Base-by-base conservation (phyloP, 2,797 vertebrate genomes). In the Bradypodion ventrale region DNA sequence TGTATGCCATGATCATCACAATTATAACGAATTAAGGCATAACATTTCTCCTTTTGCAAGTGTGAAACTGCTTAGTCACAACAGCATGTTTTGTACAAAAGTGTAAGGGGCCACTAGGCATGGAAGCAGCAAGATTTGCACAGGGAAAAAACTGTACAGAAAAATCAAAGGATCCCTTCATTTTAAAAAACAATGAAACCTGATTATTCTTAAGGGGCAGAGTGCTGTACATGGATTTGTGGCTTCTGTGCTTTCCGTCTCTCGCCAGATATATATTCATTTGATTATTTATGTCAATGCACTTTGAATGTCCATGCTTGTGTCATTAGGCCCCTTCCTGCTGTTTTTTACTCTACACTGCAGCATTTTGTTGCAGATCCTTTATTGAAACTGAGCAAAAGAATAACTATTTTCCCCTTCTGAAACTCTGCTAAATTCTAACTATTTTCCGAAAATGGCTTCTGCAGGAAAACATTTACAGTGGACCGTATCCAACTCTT, bases 401-500 rank as follows among this genome's bases (percentile, higher is more conserved):
- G 37, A 42, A 32, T 8, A 62, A 35, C 52, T 42, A 70, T 37
- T 15, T 23, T n/a, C 8, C 15, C 29, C 46, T 44, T 29, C 59
- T 1, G 16, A 2, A 44, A 44, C 46, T 60, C 29, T 12, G 60
- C n/a, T 75, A 37, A 40, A 25, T 75, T 60, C 12, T 37, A 29
- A 63, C 74, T 5, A 42, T 49, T 77, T 82, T 85, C 42, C 52
- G n/a, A 70, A 52, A 15, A 16, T 5, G 56, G 52, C 42, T 63
- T 62, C 37, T 70, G 42, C 42, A 49, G 27, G 59, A 77, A n/a
- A 75, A 77, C 42, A 69, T 46, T 77, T 76, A 74, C 5, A 32
- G 65, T 81, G 84, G 84, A 82, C 69, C 72, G 74, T 77, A 42
- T 82, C 84, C 84, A 85, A 85, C 62, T 76, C 60, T 75, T 82